A percentile compares a stretch with the other conserved stretches of the same genome.
Evolutionary conservation across 2,888 invertebrate species (phyloP).

Genomic region (Tipula lateralis): DNA sequence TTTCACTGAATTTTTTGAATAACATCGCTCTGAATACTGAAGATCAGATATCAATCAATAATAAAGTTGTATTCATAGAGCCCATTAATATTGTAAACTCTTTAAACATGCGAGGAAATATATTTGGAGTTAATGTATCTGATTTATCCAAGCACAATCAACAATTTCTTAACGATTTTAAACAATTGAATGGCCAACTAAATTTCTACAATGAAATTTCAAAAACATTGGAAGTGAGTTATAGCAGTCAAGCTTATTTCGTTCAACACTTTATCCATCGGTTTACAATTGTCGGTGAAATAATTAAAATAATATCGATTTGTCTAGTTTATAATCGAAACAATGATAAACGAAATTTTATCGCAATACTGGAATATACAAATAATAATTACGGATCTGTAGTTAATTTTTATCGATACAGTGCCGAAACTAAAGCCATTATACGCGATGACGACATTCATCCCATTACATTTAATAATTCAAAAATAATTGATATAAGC

Average conservation of each 20-base stretch:
- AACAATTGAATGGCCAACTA: neutral
- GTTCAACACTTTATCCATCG: slow-evolving; percentile 41
- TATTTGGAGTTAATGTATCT: neutral
- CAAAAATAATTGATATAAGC: neutral
- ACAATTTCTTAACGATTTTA: neutral
- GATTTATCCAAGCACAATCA: neutral
- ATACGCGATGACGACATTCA: neutral
- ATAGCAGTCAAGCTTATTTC: slow-evolving; percentile 37
- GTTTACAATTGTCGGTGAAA: slow-evolving; percentile 39
- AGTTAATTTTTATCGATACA: neutral
- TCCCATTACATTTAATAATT: neutral
- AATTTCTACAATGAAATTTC: neutral
- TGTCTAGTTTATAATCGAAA: neutral
- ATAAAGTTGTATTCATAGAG: neutral
- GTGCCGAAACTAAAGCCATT: neutral
- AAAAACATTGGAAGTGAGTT: neutral
- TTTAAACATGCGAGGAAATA: neutral
- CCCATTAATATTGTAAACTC: neutral
- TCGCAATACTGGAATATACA: neutral
- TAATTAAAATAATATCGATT: slow-evolving; percentile 35
- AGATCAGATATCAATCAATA: neutral
- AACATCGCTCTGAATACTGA: neutral
- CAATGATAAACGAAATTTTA: neutral
- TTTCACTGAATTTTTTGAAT: neutral
- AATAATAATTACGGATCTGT: neutral